Evolutionary conservation across 2,888 invertebrate genomes (phyloP).

Genomic region (Agrypnus murinus): DNA sequence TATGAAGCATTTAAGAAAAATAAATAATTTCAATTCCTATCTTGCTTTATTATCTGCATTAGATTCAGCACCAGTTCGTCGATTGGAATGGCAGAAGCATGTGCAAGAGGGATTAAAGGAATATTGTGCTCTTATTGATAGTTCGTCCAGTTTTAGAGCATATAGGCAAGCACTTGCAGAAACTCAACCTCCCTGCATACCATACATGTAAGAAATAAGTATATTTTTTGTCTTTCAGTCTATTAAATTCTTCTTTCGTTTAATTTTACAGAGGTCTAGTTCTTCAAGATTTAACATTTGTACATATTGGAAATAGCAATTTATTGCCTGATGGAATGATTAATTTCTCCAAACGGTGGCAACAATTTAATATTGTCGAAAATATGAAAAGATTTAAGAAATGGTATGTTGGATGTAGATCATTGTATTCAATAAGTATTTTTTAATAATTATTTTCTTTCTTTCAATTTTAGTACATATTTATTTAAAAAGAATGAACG

Average conservation of each 20-base stretch:
- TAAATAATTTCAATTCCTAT: constrained; percentile 99
- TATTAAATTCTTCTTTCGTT: background rate
- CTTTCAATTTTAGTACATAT: constrained; percentile 82
- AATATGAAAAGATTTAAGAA: constrained; percentile 98
- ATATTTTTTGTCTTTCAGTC: background rate
- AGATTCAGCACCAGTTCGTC: constrained; percentile 94
- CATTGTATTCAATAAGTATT: background rate
- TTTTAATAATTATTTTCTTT: background rate
- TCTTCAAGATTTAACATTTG: constrained; percentile 98
- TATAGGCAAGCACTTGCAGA: constrained; percentile 95
- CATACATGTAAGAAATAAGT: constrained; percentile 94
- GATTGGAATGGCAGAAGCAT: constrained; percentile 95
- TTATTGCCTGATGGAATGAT: constrained; percentile 89
- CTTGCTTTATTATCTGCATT: constrained; percentile 96
- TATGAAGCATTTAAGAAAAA: constrained; percentile 97
- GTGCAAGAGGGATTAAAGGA: constrained; percentile 94
- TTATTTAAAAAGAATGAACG: constrained; percentile 94
- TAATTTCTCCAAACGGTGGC: constrained; percentile 99
- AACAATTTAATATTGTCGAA: constrained; percentile 98
- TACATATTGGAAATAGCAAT: constrained; percentile 97
- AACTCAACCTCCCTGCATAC: constrained; percentile 98
- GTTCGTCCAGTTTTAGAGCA: constrained; percentile 97
- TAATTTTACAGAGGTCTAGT: constrained; percentile 88
- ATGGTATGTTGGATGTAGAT: constrained; percentile 80
- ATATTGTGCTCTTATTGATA: constrained; percentile 97